Evolutionary conservation across 1,140 invertebrate genomes (phyloP).

Genomic region (Parapsyche elsis): DNA sequence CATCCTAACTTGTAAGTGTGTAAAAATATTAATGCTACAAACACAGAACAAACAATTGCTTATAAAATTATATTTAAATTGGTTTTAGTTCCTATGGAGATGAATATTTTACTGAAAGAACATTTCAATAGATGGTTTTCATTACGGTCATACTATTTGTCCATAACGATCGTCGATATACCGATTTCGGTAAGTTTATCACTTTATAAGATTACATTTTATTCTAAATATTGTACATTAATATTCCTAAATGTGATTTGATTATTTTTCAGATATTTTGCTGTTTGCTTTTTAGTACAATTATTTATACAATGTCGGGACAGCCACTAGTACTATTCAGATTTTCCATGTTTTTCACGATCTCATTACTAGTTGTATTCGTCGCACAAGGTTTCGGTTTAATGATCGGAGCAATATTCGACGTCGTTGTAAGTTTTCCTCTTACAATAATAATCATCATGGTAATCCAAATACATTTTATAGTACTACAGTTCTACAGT

Average conservation of each 20-base stretch:
- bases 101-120: slow-evolving; percentile 90
- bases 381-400: slow-evolving; percentile 91
- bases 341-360: slow-evolving; percentile 85
- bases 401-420: slow-evolving; percentile 86
- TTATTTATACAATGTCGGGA: slow-evolving; percentile 88
- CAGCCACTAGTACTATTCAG: slow-evolving; percentile 82
- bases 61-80: slow-evolving; percentile 70
- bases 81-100: slow-evolving; percentile 91
- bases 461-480: slow-evolving; percentile 10
- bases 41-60: too few relatives aligned
- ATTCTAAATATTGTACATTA: neutral
- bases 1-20: slow-evolving; percentile 79
- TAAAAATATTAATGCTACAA: too few relatives aligned
- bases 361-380: slow-evolving; percentile 84
- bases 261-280: slow-evolving; percentile 72
- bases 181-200: slow-evolving; percentile 75
- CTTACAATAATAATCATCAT: slow-evolving; percentile 2
- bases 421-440: slow-evolving; percentile 77
- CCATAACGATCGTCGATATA: slow-evolving; percentile 86
- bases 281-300: slow-evolving; percentile 81
- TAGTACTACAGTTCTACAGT: too few relatives aligned
- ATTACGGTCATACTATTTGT: slow-evolving; percentile 89
- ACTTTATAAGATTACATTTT: slow-evolving; percentile 35
- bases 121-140: slow-evolving; percentile 98
- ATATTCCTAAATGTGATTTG: neutral